Evolutionary conservation across 2,797 vertebrate genomes (phyloP).

Genomic region (Sebastes paucispinis): DNA sequence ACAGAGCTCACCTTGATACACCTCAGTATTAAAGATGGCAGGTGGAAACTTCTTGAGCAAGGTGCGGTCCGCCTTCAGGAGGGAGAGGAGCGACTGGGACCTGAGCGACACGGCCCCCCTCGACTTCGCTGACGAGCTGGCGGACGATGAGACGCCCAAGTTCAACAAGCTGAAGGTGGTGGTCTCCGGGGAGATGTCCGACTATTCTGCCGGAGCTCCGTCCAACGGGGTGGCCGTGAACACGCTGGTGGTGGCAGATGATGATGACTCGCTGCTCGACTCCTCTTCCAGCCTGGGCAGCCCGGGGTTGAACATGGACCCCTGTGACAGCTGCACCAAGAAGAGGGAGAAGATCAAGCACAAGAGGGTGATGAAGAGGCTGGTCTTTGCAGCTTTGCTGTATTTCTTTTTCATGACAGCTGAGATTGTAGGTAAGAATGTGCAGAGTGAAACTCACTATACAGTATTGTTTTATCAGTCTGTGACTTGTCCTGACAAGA

Average conservation of each 20-base stretch:
- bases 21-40: conserved; percentile 67
- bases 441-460: no score
- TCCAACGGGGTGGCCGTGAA: conserved; percentile 81
- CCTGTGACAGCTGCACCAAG: conserved; percentile 85
- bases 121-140: conserved; percentile 85
- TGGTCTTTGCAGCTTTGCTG: conserved; percentile 86
- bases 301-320: conserved; percentile 75
- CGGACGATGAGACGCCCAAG: conserved; percentile 85
- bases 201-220: conserved; percentile 69
- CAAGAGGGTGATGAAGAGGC: conserved; percentile 86
- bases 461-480: not conserved
- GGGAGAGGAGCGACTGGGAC: conserved; percentile 80
- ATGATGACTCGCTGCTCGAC: conserved; percentile 86
- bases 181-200: conserved; percentile 87
- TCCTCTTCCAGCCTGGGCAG: conserved; percentile 70
- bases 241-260: conserved; percentile 74
- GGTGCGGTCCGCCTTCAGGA: conserved; percentile 77
- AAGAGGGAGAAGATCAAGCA: conserved; percentile 83
- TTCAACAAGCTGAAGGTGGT: conserved; percentile 93
- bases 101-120: conserved; percentile 90
- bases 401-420: conserved; percentile 95
- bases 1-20: not conserved
- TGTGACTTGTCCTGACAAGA: no score
- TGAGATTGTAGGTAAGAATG: conserved; percentile 91
- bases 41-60: conserved; percentile 72